Evolutionary conservation across 2,113 vertebrate species (phyloP), one percentile per base, ranked within the genome.

Genomic region (Gavialis gangeticus): DNA sequence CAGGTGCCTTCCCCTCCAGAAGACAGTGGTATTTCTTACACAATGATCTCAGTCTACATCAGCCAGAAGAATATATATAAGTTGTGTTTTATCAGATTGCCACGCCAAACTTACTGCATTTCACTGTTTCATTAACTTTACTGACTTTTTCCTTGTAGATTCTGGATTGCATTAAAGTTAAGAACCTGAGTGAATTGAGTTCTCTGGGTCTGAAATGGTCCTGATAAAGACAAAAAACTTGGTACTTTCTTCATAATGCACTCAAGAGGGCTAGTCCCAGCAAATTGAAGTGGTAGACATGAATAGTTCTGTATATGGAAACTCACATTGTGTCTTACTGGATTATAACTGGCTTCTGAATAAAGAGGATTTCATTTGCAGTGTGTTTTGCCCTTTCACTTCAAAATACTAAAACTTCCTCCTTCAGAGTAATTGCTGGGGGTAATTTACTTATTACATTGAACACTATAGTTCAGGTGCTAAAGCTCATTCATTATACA

Each of bases 331-430:
- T 87, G 93, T 96, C 85, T 92, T 75, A 89, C 59, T 63, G 79
- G 62, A 66, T 92, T 94, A 92, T 34, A 18, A 63, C 82, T 89
- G 87, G 67, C 63, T 96, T 94, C 84, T 95, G 93, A 97, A 95
- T 96, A 97, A 96, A 97, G 92, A 89, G 82, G 90, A 46, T 92
- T 96, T 94, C 85, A 71, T 88, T 96, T 85, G 82, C 16, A 28
- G 22, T 57, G 84, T 62, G 92, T 81, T 95, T 95, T 93, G 86
- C 82, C 62, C 75, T 94, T 91, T 93, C 87, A 80, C 79, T 80
- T 97, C 91, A 89, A 94, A 92, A 67, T 90, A 89, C 3, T 69
- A 79, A 69, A 76, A 92, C 46, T 82, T 71, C 77, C 63, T 89
- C 87, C n/a, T 88, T 93, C 2, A 0, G 82, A 91, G n/a, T 82